Evolutionary conservation across 2,113 vertebrate genomes (phyloP), one percentile per base, ranked within the genome.

Genomic region (Tachuris rubrigastra): DNA sequence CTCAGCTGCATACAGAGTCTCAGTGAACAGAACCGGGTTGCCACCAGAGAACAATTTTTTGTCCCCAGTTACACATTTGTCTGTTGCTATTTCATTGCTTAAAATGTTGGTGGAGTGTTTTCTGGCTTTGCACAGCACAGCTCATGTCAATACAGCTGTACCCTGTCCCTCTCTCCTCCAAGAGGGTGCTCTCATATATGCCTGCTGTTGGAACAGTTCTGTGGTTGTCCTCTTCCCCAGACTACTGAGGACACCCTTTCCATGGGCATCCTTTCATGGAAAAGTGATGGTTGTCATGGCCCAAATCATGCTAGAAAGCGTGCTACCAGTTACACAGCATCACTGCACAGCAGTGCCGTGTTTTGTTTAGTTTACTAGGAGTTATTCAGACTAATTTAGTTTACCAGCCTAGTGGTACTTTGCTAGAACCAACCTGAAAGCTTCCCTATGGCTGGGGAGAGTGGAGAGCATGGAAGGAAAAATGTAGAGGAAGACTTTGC

Each of bases 181-280:
- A 60, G 27, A 63, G 14, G 11, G 7, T 56, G 9, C 20, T 68
- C 19, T 85, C 0, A 0, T 22, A 22, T 27, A 0, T 31, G 35
- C 8, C 41, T n/a, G 28, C 11, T 47, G 46, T 82, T 68, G 22
- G 6, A 79, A 87, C 5, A 47, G 16, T 17, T 71, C 52, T 16
- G 67, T 16, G 15, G 6, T 25, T 10, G 5, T 46, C 53, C 24
- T 25, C 6, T 16, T 72, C 24, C 19, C 33, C 31, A 44, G 2
- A 10, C 30, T 82, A 4, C 12, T 59, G 30, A 39, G 23, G 14
- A 59, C 53, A 27, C 25, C 33, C 20, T 78, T 79, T 35, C 65
- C 37, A 41, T 23, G 31, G 27, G 9, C 42, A 73, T 28, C 9
- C 22, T 74, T 84, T 73, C 18, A 12, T 39, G 44, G 8, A 91